Conservation (phyloP, 2,113 vertebrate genomes). For the Diphyllodes magnificus region DNA sequence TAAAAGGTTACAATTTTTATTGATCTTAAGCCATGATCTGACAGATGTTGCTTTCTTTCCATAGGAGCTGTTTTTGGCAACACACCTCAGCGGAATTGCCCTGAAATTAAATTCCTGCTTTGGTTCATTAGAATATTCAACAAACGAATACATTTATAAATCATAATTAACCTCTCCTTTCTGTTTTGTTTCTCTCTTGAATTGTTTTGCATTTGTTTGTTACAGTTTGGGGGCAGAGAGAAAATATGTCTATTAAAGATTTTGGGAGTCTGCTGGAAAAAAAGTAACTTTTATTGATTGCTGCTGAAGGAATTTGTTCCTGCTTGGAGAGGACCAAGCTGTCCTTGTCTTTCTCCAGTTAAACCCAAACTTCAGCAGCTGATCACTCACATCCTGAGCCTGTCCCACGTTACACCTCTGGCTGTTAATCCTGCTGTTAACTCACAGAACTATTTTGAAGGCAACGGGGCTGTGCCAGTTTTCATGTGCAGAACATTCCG, state of each 20-base stretch:
- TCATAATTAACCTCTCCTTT: conserved; percentile 61
- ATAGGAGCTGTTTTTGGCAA: conserved; percentile 7
- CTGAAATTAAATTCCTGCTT: conserved; percentile 60
- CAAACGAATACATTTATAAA: conserved; percentile 65
- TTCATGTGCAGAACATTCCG: not conserved
- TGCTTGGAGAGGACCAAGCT: not conserved
- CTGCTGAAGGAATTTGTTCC: not conserved
- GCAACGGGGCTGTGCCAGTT: not conserved
- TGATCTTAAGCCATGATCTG: not conserved
- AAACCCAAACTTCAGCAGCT: not conserved
- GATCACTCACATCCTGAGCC: not conserved
- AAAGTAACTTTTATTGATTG: not conserved
- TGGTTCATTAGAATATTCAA: conserved; percentile 60
- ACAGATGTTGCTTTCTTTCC: not conserved
- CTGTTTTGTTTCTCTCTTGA: conserved; percentile 41
- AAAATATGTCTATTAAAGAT: not conserved
- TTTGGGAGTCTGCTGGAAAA: not conserved
- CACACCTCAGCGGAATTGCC: not conserved
- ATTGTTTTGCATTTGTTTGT: conserved; percentile 40
- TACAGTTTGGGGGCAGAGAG: not conserved
- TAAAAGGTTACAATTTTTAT: conserved; percentile 36
- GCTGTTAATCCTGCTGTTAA: not conserved
- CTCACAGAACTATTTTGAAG: not conserved
- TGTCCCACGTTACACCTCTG: not conserved
- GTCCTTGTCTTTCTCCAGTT: not conserved